phyloP scores from a whole-genome alignment of 2,888 invertebrate genomes.

The Amphipoea lucens region DNA sequence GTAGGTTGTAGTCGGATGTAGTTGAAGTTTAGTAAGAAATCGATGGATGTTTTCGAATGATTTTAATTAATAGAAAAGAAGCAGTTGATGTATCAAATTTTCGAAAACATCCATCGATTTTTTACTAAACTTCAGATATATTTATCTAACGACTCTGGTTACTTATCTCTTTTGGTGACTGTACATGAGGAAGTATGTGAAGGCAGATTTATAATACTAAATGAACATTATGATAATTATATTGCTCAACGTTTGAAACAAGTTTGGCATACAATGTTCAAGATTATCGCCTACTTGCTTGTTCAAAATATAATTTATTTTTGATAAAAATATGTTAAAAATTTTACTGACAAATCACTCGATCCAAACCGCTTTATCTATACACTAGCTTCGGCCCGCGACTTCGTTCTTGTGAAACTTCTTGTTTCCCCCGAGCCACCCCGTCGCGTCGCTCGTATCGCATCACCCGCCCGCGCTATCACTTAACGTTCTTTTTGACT shows the following conservation, averaged over 20 bases:
- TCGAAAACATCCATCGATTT: background rate
- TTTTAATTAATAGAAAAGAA: background rate
- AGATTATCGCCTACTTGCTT: background rate
- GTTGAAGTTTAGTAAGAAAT: background rate
- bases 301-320: background rate
- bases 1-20: background rate
- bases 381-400: too few species aligned
- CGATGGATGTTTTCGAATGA: background rate
- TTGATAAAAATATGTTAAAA: background rate
- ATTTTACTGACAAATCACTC: background rate
- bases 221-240: background rate
- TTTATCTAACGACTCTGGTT: background rate
- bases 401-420: too few species aligned
- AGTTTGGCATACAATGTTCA: background rate
- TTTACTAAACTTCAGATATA: background rate
- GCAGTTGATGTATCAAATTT: background rate
- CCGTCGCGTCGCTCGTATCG: too few species aligned
- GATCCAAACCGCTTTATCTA: background rate
- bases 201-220: constrained; percentile 5
- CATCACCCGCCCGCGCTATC: too few species aligned
- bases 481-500: too few species aligned
- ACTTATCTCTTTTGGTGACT: background rate
- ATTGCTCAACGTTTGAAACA: background rate
- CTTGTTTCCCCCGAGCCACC: too few species aligned
- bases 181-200: constrained; percentile 5